A percentile compares a stretch with the other conserved stretches of the same genome.
Evolutionary conservation across 2,797 vertebrate species (phyloP).

Genomic region (Odontamblyopus rebecca): DNA sequence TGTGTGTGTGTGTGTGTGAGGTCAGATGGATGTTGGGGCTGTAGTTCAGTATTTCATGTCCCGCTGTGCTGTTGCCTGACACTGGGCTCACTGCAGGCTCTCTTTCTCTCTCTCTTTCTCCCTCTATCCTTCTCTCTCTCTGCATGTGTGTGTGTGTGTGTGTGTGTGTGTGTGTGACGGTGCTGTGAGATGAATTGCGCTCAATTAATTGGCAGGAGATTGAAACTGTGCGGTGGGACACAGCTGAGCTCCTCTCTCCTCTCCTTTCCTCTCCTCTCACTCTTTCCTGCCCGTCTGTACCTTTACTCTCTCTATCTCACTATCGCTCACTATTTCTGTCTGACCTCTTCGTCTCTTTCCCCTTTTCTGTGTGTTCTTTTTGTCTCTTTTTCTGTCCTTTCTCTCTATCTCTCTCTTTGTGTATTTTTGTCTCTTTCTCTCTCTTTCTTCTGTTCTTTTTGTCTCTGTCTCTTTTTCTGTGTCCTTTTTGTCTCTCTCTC

Average conservation of each 20-base stretch:
- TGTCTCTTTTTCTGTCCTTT: background rate
- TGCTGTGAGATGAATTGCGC: conserved; percentile 79
- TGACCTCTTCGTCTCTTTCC: conserved; percentile 4
- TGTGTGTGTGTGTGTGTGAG: conserved; percentile 5
- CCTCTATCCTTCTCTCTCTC: background rate
- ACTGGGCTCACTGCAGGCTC: conserved; percentile 57
- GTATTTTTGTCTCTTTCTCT: too few relatives aligned
- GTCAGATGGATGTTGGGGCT: conserved; percentile 77
- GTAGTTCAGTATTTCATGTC: conserved; percentile 79
- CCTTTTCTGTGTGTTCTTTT: background rate
- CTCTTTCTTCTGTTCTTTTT: too few relatives aligned
- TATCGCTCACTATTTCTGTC: too few relatives aligned
- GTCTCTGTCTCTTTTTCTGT: too few relatives aligned
- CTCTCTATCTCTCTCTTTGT: conserved; percentile 14
- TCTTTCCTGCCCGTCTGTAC: background rate
- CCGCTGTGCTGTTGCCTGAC: conserved; percentile 68
- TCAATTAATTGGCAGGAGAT: conserved; percentile 81
- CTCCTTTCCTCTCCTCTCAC: background rate
- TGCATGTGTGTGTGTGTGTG: conserved; percentile 1
- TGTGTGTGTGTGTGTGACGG: conserved; percentile 24
- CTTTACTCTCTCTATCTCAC: background rate
- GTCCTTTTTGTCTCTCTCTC: too few relatives aligned
- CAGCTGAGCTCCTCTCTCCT: conserved; percentile 66
- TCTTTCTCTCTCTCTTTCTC: background rate
- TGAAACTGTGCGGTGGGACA: conserved; percentile 75